These are phyloP conservation scores for Resseliella maxima DNA, from an alignment of 2,888 invertebrate genomes.

Conservation along the genomic window DNA sequence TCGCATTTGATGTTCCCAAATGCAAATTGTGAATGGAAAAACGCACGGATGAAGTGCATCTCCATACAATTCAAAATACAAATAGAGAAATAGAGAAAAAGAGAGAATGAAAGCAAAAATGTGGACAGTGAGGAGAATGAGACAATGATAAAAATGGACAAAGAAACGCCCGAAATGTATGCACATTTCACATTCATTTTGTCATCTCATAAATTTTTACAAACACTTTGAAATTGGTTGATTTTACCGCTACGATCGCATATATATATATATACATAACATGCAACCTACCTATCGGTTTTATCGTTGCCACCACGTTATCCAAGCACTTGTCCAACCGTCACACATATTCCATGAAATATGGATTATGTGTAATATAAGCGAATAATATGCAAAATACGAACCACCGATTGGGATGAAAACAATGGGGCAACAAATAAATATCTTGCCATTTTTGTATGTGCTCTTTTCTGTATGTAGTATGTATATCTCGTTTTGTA, in stretches of 20 bases:
- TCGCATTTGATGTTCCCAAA: neutral
- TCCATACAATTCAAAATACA: neutral
- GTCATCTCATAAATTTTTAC: constrained; percentile 31
- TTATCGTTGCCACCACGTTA: neutral
- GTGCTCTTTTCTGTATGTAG: neutral
- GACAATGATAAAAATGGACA: constrained; percentile 17
- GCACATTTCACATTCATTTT: constrained; percentile 41
- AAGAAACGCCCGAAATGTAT: constrained; percentile 45
- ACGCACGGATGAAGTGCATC: neutral
- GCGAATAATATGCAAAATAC: constrained; percentile 47
- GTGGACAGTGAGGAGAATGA: neutral
- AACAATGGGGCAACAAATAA: constrained; percentile 40
- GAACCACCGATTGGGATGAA: constrained; percentile 26
- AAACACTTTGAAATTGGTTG: constrained; percentile 17
- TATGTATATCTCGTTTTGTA: neutral
- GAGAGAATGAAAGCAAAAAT: neutral
- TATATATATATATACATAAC: neutral
- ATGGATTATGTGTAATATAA: constrained; percentile 46
- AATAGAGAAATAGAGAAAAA: neutral
- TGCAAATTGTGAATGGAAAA: neutral
- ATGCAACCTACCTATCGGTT: constrained; percentile 24
- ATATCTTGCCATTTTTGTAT: constrained; percentile 1
- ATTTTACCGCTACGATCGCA: neutral
- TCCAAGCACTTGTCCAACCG: neutral
- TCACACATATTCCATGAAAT: constrained; percentile 29